These are phyloP conservation scores for Caranx ignobilis DNA, from an alignment of 2,113 vertebrate genomes.

Conservation along the genomic window DNA sequence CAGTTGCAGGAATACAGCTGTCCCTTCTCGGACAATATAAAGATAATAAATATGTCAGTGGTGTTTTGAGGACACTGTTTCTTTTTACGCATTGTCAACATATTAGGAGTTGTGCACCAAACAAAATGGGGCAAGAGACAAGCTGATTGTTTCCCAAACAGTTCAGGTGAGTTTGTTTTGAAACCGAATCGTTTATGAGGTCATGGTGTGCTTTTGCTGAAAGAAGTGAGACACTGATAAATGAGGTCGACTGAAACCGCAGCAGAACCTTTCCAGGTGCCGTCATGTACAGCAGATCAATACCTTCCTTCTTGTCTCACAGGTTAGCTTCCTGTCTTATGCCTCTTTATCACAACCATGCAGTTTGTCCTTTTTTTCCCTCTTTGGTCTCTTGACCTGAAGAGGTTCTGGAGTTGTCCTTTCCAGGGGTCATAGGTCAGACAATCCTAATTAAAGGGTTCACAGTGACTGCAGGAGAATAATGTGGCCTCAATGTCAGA, in stretches of 20 bases:
- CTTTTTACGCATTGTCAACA: conserved; percentile 3
- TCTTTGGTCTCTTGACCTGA: conserved; percentile 40
- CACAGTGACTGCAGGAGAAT: conserved; percentile 63
- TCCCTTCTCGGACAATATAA: background rate
- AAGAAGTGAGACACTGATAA: conserved; percentile 34
- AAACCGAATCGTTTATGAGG: conserved; percentile 38
- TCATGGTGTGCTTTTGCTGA: conserved; percentile 43
- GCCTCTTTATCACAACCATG: conserved; percentile 26
- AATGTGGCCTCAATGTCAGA: conserved; percentile 72
- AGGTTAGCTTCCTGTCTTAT: conserved; percentile 39
- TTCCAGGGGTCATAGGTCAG: conserved; percentile 72
- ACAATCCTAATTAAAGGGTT: conserved; percentile 79
- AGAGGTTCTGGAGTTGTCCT: conserved; percentile 47
- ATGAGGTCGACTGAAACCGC: conserved; percentile 35
- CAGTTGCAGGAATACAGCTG: conserved; percentile 27
- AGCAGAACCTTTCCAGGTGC: background rate
- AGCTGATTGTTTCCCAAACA: conserved; percentile 33
- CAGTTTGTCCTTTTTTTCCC: conserved; percentile 24
- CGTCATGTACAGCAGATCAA: background rate
- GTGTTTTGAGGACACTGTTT: conserved; percentile 10
- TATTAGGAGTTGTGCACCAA: background rate
- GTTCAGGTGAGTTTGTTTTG: conserved; percentile 35
- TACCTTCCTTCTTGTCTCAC: background rate
- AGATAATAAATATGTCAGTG: conserved; percentile 14
- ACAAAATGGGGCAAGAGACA: conserved; percentile 1